Conservation (phyloP, 2,797 vertebrate genomes). For the Chaunax sp. region DNA sequence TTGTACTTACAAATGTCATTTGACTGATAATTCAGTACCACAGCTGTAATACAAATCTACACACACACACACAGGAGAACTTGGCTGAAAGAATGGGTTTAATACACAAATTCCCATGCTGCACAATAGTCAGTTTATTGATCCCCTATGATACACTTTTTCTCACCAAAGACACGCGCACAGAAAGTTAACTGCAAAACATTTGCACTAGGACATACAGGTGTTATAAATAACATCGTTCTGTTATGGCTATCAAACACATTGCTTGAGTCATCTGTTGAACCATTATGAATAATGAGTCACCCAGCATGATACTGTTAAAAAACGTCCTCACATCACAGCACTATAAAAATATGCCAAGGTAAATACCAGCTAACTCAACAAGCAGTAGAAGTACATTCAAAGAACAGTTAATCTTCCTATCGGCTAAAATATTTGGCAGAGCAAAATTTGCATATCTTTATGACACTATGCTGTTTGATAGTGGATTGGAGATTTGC, state of each 20-base stretch:
- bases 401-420: constrained; percentile 24
- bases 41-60: constrained; percentile 7
- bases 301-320: constrained; percentile 36
- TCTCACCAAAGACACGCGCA: constrained; percentile 24
- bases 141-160: constrained; percentile 3
- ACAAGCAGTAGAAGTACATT: constrained; percentile 2
- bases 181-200: constrained; percentile 28
- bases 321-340: constrained; percentile 20
- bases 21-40: constrained; percentile 3
- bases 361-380: constrained; percentile 26
- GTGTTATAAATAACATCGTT: constrained; percentile 36
- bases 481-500: constrained; percentile 8
- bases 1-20: background rate
- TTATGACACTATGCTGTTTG: background rate
- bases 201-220: constrained; percentile 17
- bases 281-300: constrained; percentile 48
- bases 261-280: constrained; percentile 34
- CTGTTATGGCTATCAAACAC: constrained; percentile 32
- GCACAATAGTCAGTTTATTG: constrained; percentile 30
- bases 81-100: constrained; percentile 6
- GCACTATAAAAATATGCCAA: constrained; percentile 16
- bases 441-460: constrained; percentile 25
- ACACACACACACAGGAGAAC: constrained; percentile 6
- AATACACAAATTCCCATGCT: constrained; percentile 7
- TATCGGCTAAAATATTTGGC: constrained; percentile 8